These are phyloP conservation scores for Unio delphinus DNA, from an alignment of 2,888 invertebrate genomes.

Conservation along the genomic window DNA sequence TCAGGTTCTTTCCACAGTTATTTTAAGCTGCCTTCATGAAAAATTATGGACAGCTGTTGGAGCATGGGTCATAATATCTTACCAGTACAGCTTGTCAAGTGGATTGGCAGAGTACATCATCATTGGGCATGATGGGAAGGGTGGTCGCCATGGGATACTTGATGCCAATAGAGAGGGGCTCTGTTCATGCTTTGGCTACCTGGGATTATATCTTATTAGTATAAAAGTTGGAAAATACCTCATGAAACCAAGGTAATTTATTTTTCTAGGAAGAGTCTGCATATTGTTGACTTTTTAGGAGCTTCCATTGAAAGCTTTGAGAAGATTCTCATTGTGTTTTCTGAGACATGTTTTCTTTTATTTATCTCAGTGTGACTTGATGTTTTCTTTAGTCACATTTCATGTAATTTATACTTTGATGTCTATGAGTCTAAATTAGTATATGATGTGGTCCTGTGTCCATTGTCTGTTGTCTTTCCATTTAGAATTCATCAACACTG, in stretches of 20 bases:
- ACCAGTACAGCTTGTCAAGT: constrained; percentile 79
- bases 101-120: constrained; percentile 83
- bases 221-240: constrained; percentile 68
- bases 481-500: too few relatives aligned
- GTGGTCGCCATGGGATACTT: constrained; percentile 75
- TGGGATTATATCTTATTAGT: constrained; percentile 85
- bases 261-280: neutral
- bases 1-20: constrained; percentile 77
- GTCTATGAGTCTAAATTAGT: too few relatives aligned
- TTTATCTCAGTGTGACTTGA: too few relatives aligned
- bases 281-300: neutral
- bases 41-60: constrained; percentile 76
- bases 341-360: too few relatives aligned
- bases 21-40: constrained; percentile 76
- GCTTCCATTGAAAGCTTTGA: neutral
- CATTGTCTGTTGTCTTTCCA: too few relatives aligned
- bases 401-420: too few relatives aligned
- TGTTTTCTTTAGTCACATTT: too few relatives aligned
- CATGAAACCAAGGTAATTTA: constrained; percentile 50
- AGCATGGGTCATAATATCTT: constrained; percentile 75
- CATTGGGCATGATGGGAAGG: constrained; percentile 62
- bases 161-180: constrained; percentile 94
- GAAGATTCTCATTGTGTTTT: neutral
- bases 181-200: constrained; percentile 86
- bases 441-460: too few relatives aligned